These are phyloP conservation scores for Synanceia verrucosa DNA, from an alignment of 2,797 vertebrate genomes.

Conservation along the genomic window DNA sequence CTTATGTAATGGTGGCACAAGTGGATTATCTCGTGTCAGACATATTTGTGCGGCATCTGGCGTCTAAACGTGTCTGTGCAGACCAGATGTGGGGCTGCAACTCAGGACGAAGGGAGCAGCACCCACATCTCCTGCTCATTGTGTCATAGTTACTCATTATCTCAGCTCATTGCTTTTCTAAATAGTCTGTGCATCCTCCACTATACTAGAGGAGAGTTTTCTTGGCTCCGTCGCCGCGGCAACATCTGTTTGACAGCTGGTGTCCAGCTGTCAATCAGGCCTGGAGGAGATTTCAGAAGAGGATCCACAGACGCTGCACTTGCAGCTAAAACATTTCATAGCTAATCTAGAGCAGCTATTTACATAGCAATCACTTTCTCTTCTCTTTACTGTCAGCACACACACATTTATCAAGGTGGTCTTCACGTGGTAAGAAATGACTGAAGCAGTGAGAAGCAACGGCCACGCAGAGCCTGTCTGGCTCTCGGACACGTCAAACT, in stretches of 20 bases:
- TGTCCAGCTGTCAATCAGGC: conserved; percentile 59
- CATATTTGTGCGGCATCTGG: conserved; percentile 28
- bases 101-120: neutral
- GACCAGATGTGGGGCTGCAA: conserved; percentile 25
- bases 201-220: conserved; percentile 20
- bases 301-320: conserved; percentile 26
- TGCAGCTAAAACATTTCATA: conserved; percentile 25
- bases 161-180: conserved; percentile 27
- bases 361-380: conserved; percentile 43
- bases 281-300: conserved; percentile 39
- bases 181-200: conserved; percentile 30
- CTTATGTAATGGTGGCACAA: neutral
- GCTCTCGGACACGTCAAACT: conserved; percentile 39
- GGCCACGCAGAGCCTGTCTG: conserved; percentile 2
- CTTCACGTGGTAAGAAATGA: conserved; percentile 28
- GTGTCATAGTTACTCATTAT: conserved; percentile 14
- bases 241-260: conserved; percentile 57
- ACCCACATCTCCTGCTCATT: conserved; percentile 16
- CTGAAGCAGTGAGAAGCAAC: neutral
- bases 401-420: conserved; percentile 28
- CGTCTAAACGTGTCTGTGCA: neutral
- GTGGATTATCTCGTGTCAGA: neutral
- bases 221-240: conserved; percentile 15
- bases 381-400: conserved; percentile 31
- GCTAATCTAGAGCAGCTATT: conserved; percentile 24